Evolutionary conservation across 2,888 invertebrate species (phyloP), one percentile per base, ranked within the genome.

Genomic region (Tenthredo distinguenda): DNA sequence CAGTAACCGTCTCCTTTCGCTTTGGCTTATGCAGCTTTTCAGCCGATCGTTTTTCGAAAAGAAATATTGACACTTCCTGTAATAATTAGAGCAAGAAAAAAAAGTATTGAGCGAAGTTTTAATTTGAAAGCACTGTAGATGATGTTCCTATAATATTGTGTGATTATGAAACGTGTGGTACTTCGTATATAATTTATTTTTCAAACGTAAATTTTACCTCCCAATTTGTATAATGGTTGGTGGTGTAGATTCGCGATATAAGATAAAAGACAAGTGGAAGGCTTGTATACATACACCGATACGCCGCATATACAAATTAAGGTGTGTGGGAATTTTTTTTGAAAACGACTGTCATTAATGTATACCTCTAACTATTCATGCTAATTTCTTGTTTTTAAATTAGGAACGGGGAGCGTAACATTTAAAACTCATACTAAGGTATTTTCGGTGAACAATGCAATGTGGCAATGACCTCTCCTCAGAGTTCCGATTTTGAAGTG

Each of bases 1-100:
- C 99, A 9, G 98, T 96, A 89, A 99, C 97, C n/a, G 96, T 96
- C 92, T 99, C 99, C 92, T 98, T 98, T 86, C 98, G 95, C 89
- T 98, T 97, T 4, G 98, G 98, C 91, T 98, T 99, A 94, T 98
- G 98, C 68, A 99, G 94, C 92, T 98, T 99, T 91, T 99, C 99
- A 0, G 98, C 98, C 85, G 97, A 96, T 88, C 97, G 96, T 93
- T 99, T 99, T 94, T 99, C 99, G 93, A 99, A 98, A 85, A 98
- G 95, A 94, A 99, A 99, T 87, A 99, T 96, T 0, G 99, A 98
- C 87, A 97, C 98, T 94, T 98, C 98, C 99, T 99, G 95, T 1
- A 15, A 21, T 74, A 21, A 74, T 47, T 37, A 68, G 40, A 47
- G 43, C 0, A 9, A 40, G 43, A 37, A 43, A 2, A 40, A 15